Conservation (phyloP, 37 sponge, comb jelly and placozoan genomes). For the Diacarnus erythraeanus region DNA sequence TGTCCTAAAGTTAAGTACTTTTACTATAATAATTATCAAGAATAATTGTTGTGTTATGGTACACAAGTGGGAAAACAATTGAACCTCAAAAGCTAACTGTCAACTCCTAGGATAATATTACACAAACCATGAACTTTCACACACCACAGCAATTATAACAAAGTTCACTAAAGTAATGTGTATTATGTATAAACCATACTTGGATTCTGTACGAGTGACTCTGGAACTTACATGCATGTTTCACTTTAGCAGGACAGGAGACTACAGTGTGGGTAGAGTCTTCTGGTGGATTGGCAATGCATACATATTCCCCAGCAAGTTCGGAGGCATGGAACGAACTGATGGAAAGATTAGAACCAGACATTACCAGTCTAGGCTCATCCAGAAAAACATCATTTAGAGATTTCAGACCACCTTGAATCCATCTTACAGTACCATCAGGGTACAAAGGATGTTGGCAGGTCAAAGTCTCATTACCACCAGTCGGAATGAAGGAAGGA, state of each 20-base stretch:
- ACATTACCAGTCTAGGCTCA: not conserved
- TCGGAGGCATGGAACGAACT: not conserved
- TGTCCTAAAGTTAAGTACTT: too few species aligned
- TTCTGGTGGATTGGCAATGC: not conserved
- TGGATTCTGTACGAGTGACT: too few species aligned
- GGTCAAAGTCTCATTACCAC: not conserved
- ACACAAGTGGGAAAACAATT: too few species aligned
- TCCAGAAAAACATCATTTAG: not conserved
- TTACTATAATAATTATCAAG: too few species aligned
- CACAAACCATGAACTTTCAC: too few species aligned
- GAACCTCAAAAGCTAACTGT: too few species aligned
- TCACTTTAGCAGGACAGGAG: slow-evolving; percentile 3
- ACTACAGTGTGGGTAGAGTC: not conserved
- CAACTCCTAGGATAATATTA: too few species aligned
- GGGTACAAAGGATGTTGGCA: slow-evolving; percentile 1
- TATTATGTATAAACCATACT: too few species aligned
- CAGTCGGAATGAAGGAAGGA: not conserved
- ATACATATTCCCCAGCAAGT: slow-evolving; percentile 2
- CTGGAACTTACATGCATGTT: slow-evolving; percentile 14
- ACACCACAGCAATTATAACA: too few species aligned
- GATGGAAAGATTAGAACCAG: not conserved
- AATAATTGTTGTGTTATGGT: too few species aligned
- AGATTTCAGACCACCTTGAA: not conserved
- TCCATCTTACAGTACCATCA: not conserved
- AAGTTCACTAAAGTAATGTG: too few species aligned